Conservation (phyloP, 2,888 invertebrate genomes). For the Isotomurus palustris region DNA sequence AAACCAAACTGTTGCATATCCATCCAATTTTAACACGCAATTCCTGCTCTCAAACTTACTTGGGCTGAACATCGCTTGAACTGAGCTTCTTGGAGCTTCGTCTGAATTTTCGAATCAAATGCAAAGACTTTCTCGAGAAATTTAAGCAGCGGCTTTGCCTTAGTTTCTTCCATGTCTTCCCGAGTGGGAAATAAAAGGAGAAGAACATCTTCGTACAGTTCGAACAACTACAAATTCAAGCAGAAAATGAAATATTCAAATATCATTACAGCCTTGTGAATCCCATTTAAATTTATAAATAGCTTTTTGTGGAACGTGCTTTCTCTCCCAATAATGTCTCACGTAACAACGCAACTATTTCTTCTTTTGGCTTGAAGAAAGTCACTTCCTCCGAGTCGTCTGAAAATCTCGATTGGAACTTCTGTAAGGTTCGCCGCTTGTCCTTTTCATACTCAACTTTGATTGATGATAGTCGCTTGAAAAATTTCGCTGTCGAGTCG, state of each 20-base stretch:
- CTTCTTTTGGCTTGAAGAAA: neutral
- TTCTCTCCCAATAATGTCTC: too few species aligned
- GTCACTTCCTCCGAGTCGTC: neutral
- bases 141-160: conserved; percentile 15
- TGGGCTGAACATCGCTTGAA: too few species aligned
- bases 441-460: conserved; percentile 28
- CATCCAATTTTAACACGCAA: neutral
- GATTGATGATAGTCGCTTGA: conserved; percentile 27
- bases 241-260: neutral
- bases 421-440: conserved; percentile 20
- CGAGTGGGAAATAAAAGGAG: conserved; percentile 20
- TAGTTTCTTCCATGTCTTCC: conserved; percentile 21
- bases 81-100: conserved; percentile 14
- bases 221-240: conserved; percentile 13
- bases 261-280: neutral
- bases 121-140: conserved; percentile 23
- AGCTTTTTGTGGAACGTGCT: too few species aligned
- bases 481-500: conserved; percentile 3
- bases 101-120: conserved; percentile 15
- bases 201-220: conserved; percentile 30
- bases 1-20: neutral
- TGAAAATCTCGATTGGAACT: conserved; percentile 7
- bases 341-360: too few species aligned
- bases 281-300: too few species aligned
- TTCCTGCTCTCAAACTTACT: too few species aligned